These are phyloP conservation scores for Lampris incognitus DNA, from an alignment of 2,113 vertebrate genomes.

Conservation along the genomic window DNA sequence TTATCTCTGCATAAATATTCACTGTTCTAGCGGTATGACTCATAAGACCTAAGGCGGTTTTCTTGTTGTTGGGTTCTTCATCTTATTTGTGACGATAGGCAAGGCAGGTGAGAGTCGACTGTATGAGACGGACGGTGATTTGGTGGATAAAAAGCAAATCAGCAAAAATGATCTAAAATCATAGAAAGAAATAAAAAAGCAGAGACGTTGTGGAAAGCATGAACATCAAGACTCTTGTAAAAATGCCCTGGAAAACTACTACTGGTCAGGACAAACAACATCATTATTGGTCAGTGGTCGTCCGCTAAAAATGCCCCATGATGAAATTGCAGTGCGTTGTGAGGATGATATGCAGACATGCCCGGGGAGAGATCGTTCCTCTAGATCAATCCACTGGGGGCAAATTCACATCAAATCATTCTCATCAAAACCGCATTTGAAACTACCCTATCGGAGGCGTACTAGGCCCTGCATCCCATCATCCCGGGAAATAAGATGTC, in stretches of 20 bases:
- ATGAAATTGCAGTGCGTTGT: conserved; percentile 1
- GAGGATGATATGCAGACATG: not conserved
- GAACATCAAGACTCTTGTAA: no score
- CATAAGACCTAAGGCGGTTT: not conserved
- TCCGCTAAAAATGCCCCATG: not conserved
- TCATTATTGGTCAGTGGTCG: no score
- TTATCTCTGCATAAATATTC: conserved; percentile 27
- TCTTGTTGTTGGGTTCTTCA: not conserved
- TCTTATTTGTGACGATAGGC: not conserved
- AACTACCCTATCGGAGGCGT: not conserved
- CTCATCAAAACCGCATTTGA: not conserved
- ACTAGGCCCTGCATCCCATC: conserved; percentile 1
- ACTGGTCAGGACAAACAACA: no score
- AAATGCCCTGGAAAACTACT: no score
- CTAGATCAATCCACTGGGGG: no score
- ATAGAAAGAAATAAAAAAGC: no score
- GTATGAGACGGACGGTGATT: not conserved
- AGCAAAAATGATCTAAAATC: no score
- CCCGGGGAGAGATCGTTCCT: not conserved
- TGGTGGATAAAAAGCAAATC: not conserved
- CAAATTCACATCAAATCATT: not conserved
- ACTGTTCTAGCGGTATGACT: not conserved
- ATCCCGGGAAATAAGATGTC: not conserved
- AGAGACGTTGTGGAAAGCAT: no score
- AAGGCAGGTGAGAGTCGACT: not conserved